Evolutionary conservation across 2,888 invertebrate species (phyloP).

Genomic region (Caenorhabditis sp.): DNA sequence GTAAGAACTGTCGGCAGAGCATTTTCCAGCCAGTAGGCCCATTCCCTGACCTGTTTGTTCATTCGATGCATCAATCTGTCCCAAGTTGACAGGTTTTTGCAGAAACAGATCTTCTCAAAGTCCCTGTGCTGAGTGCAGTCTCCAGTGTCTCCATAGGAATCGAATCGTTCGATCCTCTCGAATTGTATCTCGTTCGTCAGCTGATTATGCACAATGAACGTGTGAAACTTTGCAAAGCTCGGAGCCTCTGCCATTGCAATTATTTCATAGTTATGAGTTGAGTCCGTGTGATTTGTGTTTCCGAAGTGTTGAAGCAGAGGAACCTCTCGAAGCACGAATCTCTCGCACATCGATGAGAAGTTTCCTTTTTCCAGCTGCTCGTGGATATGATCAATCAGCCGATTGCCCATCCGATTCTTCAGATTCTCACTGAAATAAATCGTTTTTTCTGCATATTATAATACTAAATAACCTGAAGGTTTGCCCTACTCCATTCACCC

Average conservation of each 20-base stretch:
- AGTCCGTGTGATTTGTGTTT: conserved; percentile 18
- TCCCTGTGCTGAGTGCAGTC: conserved; percentile 12
- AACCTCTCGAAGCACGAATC: conserved; percentile 24
- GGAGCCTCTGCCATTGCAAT: conserved; percentile 8
- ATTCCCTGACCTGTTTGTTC: neutral
- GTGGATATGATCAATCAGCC: conserved; percentile 29
- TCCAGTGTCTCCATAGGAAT: conserved; percentile 30
- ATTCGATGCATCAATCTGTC: conserved; percentile 12
- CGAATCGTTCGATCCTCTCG: conserved; percentile 22
- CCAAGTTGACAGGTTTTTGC: neutral
- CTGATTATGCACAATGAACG: conserved; percentile 13
- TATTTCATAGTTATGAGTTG: conserved; percentile 26
- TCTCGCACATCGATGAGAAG: conserved; percentile 24
- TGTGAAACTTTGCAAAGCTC: conserved; percentile 33
- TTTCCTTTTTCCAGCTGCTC: neutral
- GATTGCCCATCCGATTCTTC: conserved; percentile 3
- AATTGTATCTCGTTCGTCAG: conserved; percentile 11
- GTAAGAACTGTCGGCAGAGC: neutral
- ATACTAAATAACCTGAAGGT: no score
- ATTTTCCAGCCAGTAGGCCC: neutral
- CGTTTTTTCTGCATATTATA: neutral
- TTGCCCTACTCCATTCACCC: conserved; percentile 20
- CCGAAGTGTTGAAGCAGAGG: conserved; percentile 22
- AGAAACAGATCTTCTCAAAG: conserved; percentile 38
- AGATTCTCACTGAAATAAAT: conserved; percentile 29